Conservation (phyloP, 2,888 invertebrate genomes). For the Sarcophaga rosellei region DNA sequence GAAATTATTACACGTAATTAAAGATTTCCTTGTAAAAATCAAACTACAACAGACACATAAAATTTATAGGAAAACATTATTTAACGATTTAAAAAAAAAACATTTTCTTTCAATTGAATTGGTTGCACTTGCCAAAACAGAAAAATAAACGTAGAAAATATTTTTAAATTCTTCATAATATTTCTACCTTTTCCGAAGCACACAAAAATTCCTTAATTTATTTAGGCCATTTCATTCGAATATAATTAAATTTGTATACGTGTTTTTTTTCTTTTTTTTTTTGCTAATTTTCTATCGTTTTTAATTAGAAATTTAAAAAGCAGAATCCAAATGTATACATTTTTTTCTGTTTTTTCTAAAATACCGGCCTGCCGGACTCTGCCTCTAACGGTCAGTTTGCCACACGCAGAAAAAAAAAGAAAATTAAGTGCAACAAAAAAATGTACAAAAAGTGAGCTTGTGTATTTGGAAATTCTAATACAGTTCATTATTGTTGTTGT, state of each 20-base stretch:
- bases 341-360: background rate
- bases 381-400: constrained; percentile 16
- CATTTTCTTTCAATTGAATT: background rate
- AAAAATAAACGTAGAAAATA: too few species aligned
- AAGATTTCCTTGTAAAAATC: too few species aligned
- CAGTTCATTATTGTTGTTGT: constrained; percentile 11
- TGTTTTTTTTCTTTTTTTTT: background rate
- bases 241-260: constrained; percentile 51
- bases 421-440: constrained; percentile 41
- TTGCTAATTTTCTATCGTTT: constrained; percentile 35
- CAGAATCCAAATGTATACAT: background rate
- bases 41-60: background rate
- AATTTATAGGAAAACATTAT: background rate
- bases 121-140: background rate
- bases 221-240: constrained; percentile 60
- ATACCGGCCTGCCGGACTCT: background rate
- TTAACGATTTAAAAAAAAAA: background rate
- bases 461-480: constrained; percentile 55
- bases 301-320: constrained; percentile 60
- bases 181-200: constrained; percentile 47
- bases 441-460: constrained; percentile 13
- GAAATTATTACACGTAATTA: too few species aligned
- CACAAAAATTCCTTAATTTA: constrained; percentile 58
- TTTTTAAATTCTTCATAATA: constrained; percentile 42
- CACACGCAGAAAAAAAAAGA: background rate